These are phyloP conservation scores for Gambelia wislizenii DNA, from an alignment of 2,797 vertebrate genomes.

Conservation along the genomic window DNA sequence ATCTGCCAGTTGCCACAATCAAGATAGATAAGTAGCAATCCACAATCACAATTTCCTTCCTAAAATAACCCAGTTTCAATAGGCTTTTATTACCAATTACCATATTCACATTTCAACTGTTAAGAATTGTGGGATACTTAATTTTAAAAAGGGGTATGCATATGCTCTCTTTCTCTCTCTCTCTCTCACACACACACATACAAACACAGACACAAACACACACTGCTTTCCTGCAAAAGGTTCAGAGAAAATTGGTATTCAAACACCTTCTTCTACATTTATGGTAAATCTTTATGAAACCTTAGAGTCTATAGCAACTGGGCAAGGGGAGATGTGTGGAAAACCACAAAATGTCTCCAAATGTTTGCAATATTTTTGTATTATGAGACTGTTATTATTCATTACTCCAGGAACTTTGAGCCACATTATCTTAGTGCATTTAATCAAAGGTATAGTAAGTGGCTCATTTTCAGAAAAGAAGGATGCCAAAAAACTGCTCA, in stretches of 20 bases:
- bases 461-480: conserved; percentile 51
- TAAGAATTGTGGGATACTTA: conserved; percentile 15
- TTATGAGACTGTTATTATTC: conserved; percentile 70
- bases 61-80: not conserved
- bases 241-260: conserved; percentile 45
- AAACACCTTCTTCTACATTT: conserved; percentile 56
- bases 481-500: conserved; percentile 61
- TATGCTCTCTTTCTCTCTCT: no score
- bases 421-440: conserved; percentile 70
- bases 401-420: conserved; percentile 62
- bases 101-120: conserved; percentile 39
- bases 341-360: conserved; percentile 63
- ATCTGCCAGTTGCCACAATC: not conserved
- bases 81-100: not conserved
- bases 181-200: no score
- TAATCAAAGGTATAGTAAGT: conserved; percentile 68
- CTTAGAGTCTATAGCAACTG: conserved; percentile 60
- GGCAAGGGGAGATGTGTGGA: conserved; percentile 56
- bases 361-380: conserved; percentile 68
- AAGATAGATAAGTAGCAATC: not conserved
- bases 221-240: not conserved
- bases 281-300: conserved; percentile 69
- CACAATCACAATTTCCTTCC: not conserved
- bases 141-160: conserved; percentile 2
- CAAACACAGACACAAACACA: no score